phyloP scores from a whole-genome alignment of 2,797 vertebrate species.

The Channa striata region DNA sequence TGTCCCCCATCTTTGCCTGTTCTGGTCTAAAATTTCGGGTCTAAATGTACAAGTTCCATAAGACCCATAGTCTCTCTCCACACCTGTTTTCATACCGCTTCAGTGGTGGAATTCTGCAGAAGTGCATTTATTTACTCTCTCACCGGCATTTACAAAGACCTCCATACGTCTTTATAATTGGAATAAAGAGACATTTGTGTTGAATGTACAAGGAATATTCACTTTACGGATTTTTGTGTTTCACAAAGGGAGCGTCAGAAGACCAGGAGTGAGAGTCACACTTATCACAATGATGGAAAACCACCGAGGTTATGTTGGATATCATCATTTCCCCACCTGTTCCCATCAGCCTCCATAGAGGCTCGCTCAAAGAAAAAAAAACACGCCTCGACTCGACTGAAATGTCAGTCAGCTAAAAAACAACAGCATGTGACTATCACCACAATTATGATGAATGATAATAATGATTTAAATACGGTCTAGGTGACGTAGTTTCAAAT shows the following conservation, averaged over 20 bases:
- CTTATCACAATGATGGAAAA: neutral
- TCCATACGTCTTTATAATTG: no score
- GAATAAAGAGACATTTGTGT: no score
- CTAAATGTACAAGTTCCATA: no score
- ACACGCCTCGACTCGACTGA: no score
- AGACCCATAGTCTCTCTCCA: slow-evolving; percentile 12
- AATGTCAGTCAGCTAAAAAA: no score
- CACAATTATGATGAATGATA: no score
- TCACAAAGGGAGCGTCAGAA: neutral
- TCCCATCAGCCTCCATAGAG: neutral
- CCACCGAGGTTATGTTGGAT: neutral
- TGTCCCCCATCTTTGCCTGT: no score
- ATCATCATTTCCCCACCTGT: neutral
- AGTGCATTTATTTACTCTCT: slow-evolving; percentile 6
- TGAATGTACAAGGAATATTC: neutral
- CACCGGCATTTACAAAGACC: slow-evolving; percentile 15
- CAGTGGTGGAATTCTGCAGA: neutral
- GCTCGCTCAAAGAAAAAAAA: no score
- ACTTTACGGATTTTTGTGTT: neutral
- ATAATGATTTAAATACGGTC: no score
- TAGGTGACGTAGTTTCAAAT: no score
- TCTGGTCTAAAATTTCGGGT: no score
- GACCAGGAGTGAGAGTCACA: neutral
- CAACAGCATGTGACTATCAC: no score
- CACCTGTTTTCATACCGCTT: slow-evolving; percentile 32